Evolutionary conservation across 1,140 invertebrate species (phyloP), one percentile per base, ranked within the genome.

Genomic region (Coboldia fuscipes): DNA sequence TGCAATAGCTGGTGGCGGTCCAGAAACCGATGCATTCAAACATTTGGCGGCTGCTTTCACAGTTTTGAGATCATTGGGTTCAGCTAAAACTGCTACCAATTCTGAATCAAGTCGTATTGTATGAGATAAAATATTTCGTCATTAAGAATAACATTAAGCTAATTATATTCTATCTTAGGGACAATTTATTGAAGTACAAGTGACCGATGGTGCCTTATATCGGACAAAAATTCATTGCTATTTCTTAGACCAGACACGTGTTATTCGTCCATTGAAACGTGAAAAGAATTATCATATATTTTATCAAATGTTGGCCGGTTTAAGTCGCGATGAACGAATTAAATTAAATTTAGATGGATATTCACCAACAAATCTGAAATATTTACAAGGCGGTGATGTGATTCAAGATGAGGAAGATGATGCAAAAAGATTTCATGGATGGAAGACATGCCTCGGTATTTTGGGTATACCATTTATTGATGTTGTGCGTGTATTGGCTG

Each of bases 261-360:
- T 93, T 12, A 86, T 90, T 37, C 63, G 72, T 19, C 82, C 82
- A 4, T 60, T 84, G 39, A 63, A 74, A 7, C 75, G 79, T 46
- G 88, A 93, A 58, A 88, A 89, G 47, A 94, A 93, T 60, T 96
- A 92, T 52, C 88, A 94, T 50, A 92, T 94, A 49, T 96, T 96
- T 62, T 96, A 96, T 60, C 88, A 96, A 60, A 80, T 96, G 77
- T 60, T 96, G 17, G 85, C 85, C 12, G 88, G 88, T 3, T 65
- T 96, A 2, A 75, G 74, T 10, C 56, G 70, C 30, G 86, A 93
- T 42, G 89, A 93, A 58, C 68, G 85, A 56, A 67, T 70, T 1
- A 82, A 80, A 57, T 60, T 92, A 2, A 78, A 84, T 47, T 57
- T 90, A 21, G 80, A 88, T 45, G 80, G 81, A 4, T 85, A 83